A percentile compares a stretch with the other conserved stretches of the same genome.
These are phyloP conservation scores for Catostylus mosaicus DNA, from an alignment of 30 jellyfish, hydroid and myxozoan genomes.

Conservation along the genomic window DNA sequence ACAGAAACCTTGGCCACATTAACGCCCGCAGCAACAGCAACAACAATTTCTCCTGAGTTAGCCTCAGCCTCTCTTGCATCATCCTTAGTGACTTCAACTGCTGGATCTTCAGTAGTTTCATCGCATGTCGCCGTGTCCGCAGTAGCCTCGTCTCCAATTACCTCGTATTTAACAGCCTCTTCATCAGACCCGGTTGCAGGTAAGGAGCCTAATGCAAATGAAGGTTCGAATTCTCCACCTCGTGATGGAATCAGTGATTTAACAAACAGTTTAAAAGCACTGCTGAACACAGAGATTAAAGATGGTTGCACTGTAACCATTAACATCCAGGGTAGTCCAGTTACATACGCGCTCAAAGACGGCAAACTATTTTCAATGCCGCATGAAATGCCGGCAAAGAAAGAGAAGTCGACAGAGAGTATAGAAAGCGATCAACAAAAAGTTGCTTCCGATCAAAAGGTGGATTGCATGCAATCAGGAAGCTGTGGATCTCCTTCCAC, in stretches of 20 bases:
- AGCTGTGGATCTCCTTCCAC: no score
- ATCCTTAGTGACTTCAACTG: not conserved
- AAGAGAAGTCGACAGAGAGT: conserved; percentile 17
- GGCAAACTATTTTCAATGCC: conserved; percentile 70
- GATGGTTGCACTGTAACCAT: conserved; percentile 67
- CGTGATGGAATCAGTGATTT: conserved; percentile 47
- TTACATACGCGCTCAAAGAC: conserved; percentile 61
- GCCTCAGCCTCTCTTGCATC: not conserved
- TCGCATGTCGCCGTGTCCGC: not conserved
- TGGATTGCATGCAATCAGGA: no score
- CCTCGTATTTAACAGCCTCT: no score
- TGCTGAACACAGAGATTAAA: conserved; percentile 51
- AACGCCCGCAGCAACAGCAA: not conserved
- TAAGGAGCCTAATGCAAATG: not conserved
- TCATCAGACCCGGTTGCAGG: not conserved
- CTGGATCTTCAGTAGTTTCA: not conserved
- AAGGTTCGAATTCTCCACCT: not conserved
- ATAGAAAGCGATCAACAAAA: no score
- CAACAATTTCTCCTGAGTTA: not conserved
- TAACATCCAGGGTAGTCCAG: conserved; percentile 67
- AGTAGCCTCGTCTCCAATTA: not conserved
- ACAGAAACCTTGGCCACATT: not conserved
- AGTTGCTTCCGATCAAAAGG: no score
- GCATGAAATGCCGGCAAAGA: conserved; percentile 42
- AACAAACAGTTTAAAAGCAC: conserved; percentile 52